Conservation (phyloP, 2,888 invertebrate species). For the Brachyptera putata region DNA sequence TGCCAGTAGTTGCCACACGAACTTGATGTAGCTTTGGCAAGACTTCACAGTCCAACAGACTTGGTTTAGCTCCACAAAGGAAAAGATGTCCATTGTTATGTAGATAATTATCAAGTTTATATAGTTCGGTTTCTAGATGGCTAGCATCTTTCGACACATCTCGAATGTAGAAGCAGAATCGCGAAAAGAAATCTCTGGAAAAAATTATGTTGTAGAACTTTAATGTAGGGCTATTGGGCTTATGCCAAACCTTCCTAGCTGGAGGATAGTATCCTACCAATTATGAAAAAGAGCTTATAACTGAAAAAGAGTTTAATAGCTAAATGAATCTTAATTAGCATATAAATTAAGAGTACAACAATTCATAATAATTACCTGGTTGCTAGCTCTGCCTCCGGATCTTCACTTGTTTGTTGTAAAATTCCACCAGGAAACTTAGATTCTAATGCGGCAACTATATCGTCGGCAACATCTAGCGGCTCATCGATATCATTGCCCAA, state of each 20-base stretch:
- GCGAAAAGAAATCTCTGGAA: slow-evolving; percentile 35
- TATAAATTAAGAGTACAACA: too few species aligned
- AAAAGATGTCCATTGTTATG: slow-evolving; percentile 25
- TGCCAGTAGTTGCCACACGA: slow-evolving; percentile 34
- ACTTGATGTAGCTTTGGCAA: slow-evolving; percentile 37
- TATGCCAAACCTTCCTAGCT: too few species aligned
- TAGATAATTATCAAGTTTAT: slow-evolving; percentile 26
- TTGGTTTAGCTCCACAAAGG: slow-evolving; percentile 32
- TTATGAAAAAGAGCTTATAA: too few species aligned
- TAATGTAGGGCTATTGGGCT: background rate
- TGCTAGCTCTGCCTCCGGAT: slow-evolving; percentile 32
- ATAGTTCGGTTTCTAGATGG: slow-evolving; percentile 34
- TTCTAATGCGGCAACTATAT: slow-evolving; percentile 33
- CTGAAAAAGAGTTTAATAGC: too few species aligned
- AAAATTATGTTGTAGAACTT: background rate
- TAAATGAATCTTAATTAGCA: too few species aligned
- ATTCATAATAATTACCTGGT: slow-evolving; percentile 32
- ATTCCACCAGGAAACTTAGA: slow-evolving; percentile 33
- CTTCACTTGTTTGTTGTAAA: slow-evolving; percentile 26
- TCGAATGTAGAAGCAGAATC: slow-evolving; percentile 35
- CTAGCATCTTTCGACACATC: slow-evolving; percentile 34
- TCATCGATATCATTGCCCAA: slow-evolving; percentile 28
- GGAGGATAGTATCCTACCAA: background rate
- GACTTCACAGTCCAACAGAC: slow-evolving; percentile 36
- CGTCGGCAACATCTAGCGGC: slow-evolving; percentile 34